Base-by-base conservation (phyloP, 2,113 vertebrate species). In the Corydoras sp. region DNA sequence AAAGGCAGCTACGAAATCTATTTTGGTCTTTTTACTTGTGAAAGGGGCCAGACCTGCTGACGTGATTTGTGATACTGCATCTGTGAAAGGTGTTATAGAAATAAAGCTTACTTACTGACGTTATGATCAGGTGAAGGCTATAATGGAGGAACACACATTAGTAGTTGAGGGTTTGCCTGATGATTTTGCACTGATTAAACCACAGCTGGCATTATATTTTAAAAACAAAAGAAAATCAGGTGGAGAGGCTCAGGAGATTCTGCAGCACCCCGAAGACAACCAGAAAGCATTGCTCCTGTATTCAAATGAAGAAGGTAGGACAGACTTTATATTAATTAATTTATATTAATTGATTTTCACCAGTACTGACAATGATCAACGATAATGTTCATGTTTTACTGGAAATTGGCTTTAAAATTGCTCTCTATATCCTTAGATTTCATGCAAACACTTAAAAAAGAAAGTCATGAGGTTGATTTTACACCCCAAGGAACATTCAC, bases 151-250 rank as follows among this genome's bases (percentile, higher is more conserved):
- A 3, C 73, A 62, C 9, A 68, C 18, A 2, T 31, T 83, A 14
- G 2, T 82, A 30, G 56, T 85, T 4, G 82, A 85, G 15, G 80
- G 80, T 70, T 73, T 86, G 0, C 81, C 81, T 4, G 76, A 68
- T 3, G 66, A 82, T 10, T 14, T 81, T 0, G 53, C 65, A 3
- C 51, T 54, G 0, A 18, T 83, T 1, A 77, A 43, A 56, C 0
- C 65, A 3, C 83, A 69, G n/a, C 24, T 86, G 4, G 55, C 79
- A 14, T 68, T 83, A 9, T 77, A 86, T 65, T 86, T 86, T 49
- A 74, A 65, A 72, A 86, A 83, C 43, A 86, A 74, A 53, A 77
- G 82, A 31, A 79, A 77, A 10, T 86, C 84, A 5, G 84, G 84
- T 13, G 84, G 78, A 65, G 81, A 80, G 10, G 58, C 83, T 4